A percentile compares a stretch with the other conserved stretches of the same genome.
These are phyloP conservation scores for Eumeta japonica DNA, from an alignment of 1,140 invertebrate species.

Conservation along the genomic window DNA sequence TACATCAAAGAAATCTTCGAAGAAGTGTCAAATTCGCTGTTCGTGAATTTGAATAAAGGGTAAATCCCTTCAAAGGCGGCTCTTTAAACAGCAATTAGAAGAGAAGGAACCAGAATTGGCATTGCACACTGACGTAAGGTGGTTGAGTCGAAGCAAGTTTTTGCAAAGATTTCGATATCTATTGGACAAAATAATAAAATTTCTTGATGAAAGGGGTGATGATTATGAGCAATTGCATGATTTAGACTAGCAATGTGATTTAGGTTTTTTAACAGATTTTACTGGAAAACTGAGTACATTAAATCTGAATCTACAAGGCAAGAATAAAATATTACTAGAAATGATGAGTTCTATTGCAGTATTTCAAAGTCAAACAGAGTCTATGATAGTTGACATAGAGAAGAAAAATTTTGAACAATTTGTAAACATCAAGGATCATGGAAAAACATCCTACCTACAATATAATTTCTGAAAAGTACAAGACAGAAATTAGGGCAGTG, in stretches of 20 bases:
- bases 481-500: not conserved
- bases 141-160: constrained; percentile 11
- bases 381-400: not conserved
- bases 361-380: not conserved
- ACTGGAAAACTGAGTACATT: not conserved
- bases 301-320: not conserved
- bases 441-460: no score
- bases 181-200: constrained; percentile 8
- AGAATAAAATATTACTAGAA: not conserved
- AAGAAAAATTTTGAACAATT: no score
- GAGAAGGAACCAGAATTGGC: constrained; percentile 9
- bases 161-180: constrained; percentile 10
- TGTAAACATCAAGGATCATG: constrained; percentile 16
- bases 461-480: not conserved
- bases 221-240: constrained; percentile 1
- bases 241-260: not conserved
- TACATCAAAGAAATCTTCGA: no score
- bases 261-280: not conserved
- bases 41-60: no score
- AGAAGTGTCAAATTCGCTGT: no score
- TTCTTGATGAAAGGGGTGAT: constrained; percentile 8
- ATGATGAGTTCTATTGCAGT: not conserved
- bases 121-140: constrained; percentile 13
- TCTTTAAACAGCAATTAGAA: not conserved
- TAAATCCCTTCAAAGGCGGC: not conserved